phyloP scores from a whole-genome alignment of 2,113 vertebrate genomes.

The Eonycteris spelaea region DNA sequence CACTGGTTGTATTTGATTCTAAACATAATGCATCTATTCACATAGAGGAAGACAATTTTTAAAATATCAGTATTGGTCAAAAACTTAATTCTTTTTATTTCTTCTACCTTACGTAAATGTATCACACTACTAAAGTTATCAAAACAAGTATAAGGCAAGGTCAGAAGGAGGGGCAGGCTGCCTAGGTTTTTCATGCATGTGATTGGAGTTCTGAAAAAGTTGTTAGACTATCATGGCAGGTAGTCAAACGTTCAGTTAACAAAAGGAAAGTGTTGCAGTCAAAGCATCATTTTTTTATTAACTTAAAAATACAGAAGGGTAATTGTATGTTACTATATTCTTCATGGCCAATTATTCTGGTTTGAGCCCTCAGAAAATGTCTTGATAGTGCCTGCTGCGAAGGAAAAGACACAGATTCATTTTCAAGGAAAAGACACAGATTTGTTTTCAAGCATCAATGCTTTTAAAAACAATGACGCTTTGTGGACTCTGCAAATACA shows the following conservation, averaged over 20 bases:
- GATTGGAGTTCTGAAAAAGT: conserved; percentile 25
- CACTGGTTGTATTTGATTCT: neutral
- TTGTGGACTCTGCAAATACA: conserved; percentile 47
- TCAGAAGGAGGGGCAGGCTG: neutral
- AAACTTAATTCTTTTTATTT: neutral
- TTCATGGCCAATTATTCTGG: conserved; percentile 17
- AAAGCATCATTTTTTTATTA: conserved; percentile 61
- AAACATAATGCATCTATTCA: neutral
- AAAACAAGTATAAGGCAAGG: neutral
- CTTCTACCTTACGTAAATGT: neutral
- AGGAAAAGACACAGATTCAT: conserved; percentile 49
- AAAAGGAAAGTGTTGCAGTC: conserved; percentile 56
- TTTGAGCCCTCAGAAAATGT: conserved; percentile 39
- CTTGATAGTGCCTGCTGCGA: neutral
- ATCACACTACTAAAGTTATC: neutral
- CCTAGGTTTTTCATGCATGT: neutral
- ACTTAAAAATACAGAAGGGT: conserved; percentile 50
- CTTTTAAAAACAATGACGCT: conserved; percentile 59
- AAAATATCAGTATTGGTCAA: neutral
- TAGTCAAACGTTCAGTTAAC: conserved; percentile 57
- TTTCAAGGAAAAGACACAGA: conserved; percentile 49
- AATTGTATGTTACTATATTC: conserved; percentile 47
- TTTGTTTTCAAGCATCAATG: conserved; percentile 25
- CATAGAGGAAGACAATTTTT: neutral
- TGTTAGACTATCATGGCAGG: conserved; percentile 4